phyloP scores from a whole-genome alignment of 2,797 vertebrate species.

The Halcyon chelicuti region DNA sequence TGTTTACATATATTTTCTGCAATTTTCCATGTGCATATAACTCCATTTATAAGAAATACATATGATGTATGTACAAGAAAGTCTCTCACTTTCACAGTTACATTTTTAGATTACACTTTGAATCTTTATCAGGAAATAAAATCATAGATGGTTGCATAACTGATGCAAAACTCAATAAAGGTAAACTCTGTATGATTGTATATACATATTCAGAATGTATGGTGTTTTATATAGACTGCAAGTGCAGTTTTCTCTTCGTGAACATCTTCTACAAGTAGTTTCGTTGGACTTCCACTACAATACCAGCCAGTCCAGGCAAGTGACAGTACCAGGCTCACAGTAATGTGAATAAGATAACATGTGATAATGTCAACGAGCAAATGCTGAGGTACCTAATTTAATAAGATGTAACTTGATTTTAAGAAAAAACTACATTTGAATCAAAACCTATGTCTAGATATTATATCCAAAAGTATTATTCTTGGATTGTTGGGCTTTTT shows the following conservation, averaged over 20 bases:
- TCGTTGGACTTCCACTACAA: background rate
- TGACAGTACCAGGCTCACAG: background rate
- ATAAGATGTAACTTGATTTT: background rate
- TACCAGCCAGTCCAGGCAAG: background rate
- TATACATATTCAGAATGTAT: background rate
- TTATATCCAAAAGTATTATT: background rate
- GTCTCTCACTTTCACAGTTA: background rate
- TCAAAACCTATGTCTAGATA: background rate
- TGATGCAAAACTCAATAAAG: background rate
- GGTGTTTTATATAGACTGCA: background rate
- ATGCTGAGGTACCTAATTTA: background rate
- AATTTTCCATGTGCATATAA: background rate
- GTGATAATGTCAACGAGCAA: constrained; percentile 16
- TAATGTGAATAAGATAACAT: background rate
- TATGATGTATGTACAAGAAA: background rate
- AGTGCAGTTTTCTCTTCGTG: background rate
- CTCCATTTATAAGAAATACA: background rate
- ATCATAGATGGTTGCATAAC: background rate
- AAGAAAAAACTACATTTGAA: background rate
- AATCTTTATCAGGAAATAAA: background rate
- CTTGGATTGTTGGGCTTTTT: background rate
- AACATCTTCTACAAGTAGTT: background rate
- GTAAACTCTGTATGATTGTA: background rate
- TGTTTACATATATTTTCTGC: background rate
- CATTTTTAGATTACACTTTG: background rate